These are phyloP conservation scores for Dipodomys spectabilis DNA, from an alignment of 2,113 vertebrate species.

Conservation along the genomic window DNA sequence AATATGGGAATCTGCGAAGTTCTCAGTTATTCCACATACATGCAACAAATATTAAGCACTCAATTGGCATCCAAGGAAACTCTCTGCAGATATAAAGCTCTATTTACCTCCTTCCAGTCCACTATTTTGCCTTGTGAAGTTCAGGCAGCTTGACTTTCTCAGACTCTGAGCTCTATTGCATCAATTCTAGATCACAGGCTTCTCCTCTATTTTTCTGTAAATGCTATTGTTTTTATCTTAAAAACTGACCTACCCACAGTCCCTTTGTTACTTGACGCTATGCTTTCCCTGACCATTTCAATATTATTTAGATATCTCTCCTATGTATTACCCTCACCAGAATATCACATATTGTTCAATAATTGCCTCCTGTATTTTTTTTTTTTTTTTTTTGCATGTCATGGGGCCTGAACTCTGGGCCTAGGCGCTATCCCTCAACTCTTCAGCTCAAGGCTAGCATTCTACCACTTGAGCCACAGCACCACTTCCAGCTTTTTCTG, in stretches of 20 bases:
- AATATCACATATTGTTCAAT: background rate
- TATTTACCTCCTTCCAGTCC: background rate
- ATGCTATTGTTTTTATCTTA: background rate
- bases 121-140: background rate
- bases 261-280: slow-evolving; percentile 28
- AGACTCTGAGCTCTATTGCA: background rate
- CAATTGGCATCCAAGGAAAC: background rate
- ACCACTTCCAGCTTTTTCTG: too few species aligned
- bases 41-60: background rate
- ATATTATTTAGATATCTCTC: background rate
- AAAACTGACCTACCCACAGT: background rate
- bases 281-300: background rate
- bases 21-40: background rate
- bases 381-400: too few species aligned
- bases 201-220: slow-evolving; percentile 41
- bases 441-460: too few species aligned
- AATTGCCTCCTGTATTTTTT: background rate
- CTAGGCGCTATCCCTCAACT: too few species aligned
- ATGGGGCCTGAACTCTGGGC: too few species aligned
- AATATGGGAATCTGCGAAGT: background rate
- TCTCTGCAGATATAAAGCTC: background rate
- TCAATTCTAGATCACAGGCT: background rate
- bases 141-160: background rate
- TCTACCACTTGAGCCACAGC: too few species aligned
- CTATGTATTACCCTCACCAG: background rate